Evolutionary conservation across 2,888 invertebrate genomes (phyloP).

Genomic region (Euplagia quadripunctaria): DNA sequence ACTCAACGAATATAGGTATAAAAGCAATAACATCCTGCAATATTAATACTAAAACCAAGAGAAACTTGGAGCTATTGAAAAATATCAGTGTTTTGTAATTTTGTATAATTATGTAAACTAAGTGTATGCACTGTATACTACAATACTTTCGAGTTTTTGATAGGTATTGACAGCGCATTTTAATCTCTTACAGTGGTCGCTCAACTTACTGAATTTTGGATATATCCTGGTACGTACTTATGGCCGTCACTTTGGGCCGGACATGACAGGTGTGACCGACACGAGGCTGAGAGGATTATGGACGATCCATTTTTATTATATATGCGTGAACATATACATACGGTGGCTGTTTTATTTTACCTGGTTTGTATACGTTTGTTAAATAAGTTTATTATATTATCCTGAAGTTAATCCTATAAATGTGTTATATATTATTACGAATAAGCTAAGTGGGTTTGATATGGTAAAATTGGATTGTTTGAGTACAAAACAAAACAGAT

Average conservation of each 20-base stretch:
- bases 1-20: no score
- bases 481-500: no score
- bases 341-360: conserved; percentile 9
- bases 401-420: not conserved
- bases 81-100: no score
- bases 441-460: not conserved
- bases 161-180: not conserved
- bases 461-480: no score
- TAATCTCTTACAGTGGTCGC: not conserved
- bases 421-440: not conserved
- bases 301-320: conserved; percentile 18
- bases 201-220: conserved; percentile 6
- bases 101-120: no score
- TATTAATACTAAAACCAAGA: no score
- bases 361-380: conserved; percentile 12
- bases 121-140: no score
- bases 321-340: conserved; percentile 11
- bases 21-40: no score
- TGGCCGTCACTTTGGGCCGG: conserved; percentile 7
- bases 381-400: not conserved
- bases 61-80: no score
- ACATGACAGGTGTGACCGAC: conserved; percentile 23
- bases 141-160: no score
- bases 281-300: conserved; percentile 18
- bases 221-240: not conserved